Conservation (phyloP, 1,140 invertebrate genomes). For the Drosophila santomea region DNA sequence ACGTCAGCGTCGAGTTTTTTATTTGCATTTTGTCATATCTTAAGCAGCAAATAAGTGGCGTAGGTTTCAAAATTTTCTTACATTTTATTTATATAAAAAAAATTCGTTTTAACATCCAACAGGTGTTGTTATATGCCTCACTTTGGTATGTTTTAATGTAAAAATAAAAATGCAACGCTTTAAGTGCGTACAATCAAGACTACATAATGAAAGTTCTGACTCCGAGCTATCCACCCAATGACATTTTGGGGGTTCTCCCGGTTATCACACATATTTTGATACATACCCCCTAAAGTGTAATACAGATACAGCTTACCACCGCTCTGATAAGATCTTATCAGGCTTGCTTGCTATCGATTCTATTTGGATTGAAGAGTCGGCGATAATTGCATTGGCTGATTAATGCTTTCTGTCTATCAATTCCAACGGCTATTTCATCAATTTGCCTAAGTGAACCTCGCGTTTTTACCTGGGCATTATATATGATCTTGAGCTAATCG, state of each 20-base stretch:
- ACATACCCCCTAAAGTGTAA: not conserved
- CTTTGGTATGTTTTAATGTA: too few species aligned
- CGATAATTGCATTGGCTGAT: conserved; percentile 23
- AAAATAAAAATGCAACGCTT: not conserved
- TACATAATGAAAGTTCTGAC: not conserved
- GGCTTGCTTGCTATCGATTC: conserved; percentile 13
- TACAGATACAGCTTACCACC: not conserved
- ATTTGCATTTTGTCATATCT: too few species aligned
- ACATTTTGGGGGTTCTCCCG: not conserved
- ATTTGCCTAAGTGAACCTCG: conserved; percentile 8
- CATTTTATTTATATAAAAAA: too few species aligned
- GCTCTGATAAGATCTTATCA: conserved; percentile 33
- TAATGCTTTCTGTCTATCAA: conserved; percentile 11
- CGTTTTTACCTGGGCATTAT: not conserved
- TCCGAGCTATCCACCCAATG: not conserved
- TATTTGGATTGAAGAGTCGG: conserved; percentile 9
- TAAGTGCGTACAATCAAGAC: not conserved
- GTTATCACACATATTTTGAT: not conserved
- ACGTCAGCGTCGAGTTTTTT: too few species aligned
- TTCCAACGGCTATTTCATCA: conserved; percentile 32
- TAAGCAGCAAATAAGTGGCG: too few species aligned
- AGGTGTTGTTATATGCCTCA: too few species aligned
- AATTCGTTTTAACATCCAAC: too few species aligned
- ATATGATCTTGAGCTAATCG: conserved; percentile 17
- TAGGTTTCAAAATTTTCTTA: too few species aligned